phyloP scores from a whole-genome alignment of 2,888 invertebrate species.

The Heliconius cydno region DNA sequence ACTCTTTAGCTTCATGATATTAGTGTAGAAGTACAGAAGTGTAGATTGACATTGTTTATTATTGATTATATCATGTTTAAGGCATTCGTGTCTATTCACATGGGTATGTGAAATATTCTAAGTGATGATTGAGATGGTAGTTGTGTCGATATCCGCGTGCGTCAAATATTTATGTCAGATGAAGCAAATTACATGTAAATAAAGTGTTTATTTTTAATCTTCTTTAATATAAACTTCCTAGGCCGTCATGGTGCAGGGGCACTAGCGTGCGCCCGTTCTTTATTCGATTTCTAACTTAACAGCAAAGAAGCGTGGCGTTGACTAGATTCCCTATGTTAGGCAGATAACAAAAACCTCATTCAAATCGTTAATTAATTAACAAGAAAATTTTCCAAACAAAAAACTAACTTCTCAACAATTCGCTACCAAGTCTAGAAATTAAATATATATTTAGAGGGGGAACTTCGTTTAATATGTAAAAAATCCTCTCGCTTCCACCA shows the following conservation, averaged over 20 bases:
- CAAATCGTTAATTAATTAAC: background rate
- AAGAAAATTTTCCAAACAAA: background rate
- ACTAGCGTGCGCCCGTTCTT: no score
- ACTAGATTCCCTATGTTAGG: background rate
- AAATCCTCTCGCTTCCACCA: background rate
- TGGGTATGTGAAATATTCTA: conserved; percentile 1
- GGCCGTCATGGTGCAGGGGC: no score
- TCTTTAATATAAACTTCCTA: no score
- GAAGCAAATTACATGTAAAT: background rate
- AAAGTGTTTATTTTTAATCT: background rate
- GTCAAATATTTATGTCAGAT: background rate
- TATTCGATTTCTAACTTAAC: no score
- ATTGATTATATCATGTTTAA: background rate
- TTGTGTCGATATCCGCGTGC: background rate
- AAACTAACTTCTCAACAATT: background rate
- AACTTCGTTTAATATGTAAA: conserved; percentile 18
- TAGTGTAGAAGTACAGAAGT: background rate
- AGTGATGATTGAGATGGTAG: conserved; percentile 10
- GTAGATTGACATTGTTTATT: background rate
- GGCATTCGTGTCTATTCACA: background rate
- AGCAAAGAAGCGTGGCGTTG: no score
- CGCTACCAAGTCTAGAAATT: conserved; percentile 14
- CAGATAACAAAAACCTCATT: background rate
- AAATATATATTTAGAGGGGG: conserved; percentile 9
- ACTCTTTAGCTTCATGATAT: background rate